Base-by-base conservation (phyloP, 2,797 vertebrate species). In the Gadopsis bispinosus region DNA sequence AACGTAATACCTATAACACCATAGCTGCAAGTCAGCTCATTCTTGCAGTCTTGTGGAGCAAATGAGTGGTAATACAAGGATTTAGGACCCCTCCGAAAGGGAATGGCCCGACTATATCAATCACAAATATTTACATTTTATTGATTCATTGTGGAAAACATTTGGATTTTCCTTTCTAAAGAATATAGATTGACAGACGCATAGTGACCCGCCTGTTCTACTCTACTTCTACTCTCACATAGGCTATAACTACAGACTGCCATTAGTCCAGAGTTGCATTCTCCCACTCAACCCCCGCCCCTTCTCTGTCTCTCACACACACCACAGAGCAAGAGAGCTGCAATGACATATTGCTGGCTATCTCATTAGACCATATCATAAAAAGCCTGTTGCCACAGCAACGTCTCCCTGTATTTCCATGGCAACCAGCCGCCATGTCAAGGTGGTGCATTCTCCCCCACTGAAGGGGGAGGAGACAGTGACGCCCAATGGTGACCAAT, bases 281-380 rank as follows among this genome's bases (percentile, higher is more conserved):
- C 88, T 91, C 89, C 79, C 85, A 89, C 87, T 89, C 88, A 59
- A 41, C 68, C 84, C 80, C 71, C 72, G 37, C 83, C 78, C 82
- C 69, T 43, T 43, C 70, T 61, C 84, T 81, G 41, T 84, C 69
- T 80, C 58, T 72, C 79, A 33, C 69, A 79, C 73, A 58, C 83
- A 67, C 77, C 65, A 75, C 75, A 73, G 69, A 82, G 81, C n/a
- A 20, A 81, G 69, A 86, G 89, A 86, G 86, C 90, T 86, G 81
- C 88, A 88, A 66, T 93, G 92, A 94, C 87, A 89, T 93, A 87
- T 70, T 87, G 86, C 89, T 69, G 81, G 82, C 83, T 81, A 80
- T 91, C 85, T 93, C 89, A 90, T 93, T 91, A 93, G 77, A 86
- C 68, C 43, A 90, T 92, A 92, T 93, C 89, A 94, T 93, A 94